A percentile compares a stretch with the other conserved stretches of the same genome.
Evolutionary conservation across 2,797 vertebrate genomes (phyloP).

Genomic region (Peromyscus melanophrys): DNA sequence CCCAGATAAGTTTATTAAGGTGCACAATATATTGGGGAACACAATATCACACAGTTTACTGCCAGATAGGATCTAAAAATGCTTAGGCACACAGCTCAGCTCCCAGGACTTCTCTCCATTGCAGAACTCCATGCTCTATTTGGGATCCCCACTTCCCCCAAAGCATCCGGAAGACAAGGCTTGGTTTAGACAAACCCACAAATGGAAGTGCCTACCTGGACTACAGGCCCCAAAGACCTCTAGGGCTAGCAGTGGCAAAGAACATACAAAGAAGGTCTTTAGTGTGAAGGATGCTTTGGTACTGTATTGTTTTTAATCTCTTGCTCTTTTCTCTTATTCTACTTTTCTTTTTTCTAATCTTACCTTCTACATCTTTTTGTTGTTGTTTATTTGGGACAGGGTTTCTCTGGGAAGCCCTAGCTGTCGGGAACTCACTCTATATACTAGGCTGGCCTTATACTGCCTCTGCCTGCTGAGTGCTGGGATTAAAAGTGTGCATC

Average conservation of each 20-base stretch:
- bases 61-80: background rate
- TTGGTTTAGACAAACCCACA: background rate
- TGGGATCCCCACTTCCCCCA: background rate
- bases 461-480: no score
- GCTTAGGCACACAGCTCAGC: background rate
- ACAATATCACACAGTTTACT: no score
- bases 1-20: no score
- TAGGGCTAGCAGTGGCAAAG: background rate
- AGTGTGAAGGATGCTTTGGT: background rate
- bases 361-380: background rate
- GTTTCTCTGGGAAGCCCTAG: no score
- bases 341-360: background rate
- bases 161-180: accelerated
- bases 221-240: no score
- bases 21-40: no score
- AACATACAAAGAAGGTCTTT: no score
- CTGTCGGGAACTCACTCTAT: no score
- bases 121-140: background rate
- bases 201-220: background rate
- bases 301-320: background rate
- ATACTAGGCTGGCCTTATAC: no score
- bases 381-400: no score
- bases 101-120: background rate
- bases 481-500: no score
- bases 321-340: background rate